Conservation (phyloP, 2,113 vertebrate species). For the Pygoscelis adeliae region DNA sequence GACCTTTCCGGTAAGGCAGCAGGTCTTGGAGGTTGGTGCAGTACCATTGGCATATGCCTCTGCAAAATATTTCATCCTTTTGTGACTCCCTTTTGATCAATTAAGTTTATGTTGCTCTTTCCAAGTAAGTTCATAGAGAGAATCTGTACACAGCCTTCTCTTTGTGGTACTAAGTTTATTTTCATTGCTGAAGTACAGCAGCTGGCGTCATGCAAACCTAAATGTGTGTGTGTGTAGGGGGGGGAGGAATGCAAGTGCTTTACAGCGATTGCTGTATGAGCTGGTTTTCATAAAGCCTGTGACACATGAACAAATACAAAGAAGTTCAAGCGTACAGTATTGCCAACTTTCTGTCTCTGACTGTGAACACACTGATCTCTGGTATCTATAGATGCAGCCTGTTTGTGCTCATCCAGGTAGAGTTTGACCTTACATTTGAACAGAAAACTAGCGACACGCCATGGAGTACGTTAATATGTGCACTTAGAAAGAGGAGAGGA, state of each 20-base stretch:
- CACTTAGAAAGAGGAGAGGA: background rate
- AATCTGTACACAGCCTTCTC: conserved; percentile 3
- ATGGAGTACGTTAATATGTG: background rate
- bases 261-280: background rate
- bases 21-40: conserved; percentile 26
- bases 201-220: background rate
- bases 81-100: conserved; percentile 66
- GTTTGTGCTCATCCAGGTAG: background rate
- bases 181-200: conserved; percentile 38
- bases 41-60: conserved; percentile 57
- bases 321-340: background rate
- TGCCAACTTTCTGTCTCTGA: background rate
- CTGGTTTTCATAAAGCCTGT: background rate
- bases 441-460: rapidly evolving
- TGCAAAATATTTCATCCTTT: conserved; percentile 46
- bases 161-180: conserved; percentile 41
- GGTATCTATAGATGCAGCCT: background rate
- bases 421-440: background rate
- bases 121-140: background rate
- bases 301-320: background rate
- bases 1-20: conserved; percentile 27
- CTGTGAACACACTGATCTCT: background rate
- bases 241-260: background rate
- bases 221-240: background rate
- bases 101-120: conserved; percentile 38